Evolutionary conservation across 2,888 invertebrate genomes (phyloP).

Genomic region (Coremacera marginata): DNA sequence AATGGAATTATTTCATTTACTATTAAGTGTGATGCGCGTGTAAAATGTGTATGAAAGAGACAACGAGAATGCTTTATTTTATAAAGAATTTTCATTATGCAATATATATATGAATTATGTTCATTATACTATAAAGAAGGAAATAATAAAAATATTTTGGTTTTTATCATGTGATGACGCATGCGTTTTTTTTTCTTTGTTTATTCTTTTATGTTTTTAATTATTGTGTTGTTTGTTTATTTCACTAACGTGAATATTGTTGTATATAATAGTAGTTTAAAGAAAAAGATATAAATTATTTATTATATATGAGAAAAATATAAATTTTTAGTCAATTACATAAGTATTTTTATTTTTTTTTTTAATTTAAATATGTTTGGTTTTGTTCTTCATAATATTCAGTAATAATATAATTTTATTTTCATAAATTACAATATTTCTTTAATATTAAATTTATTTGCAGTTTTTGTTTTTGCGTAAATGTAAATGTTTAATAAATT

Average conservation of each 20-base stretch:
- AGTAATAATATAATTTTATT: constrained; percentile 49
- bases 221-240: constrained; percentile 12
- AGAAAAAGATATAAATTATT: constrained; percentile 13
- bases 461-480: constrained; percentile 42
- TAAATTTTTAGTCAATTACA: constrained; percentile 31
- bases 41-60: constrained; percentile 41
- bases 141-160: not conserved
- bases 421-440: constrained; percentile 53
- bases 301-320: constrained; percentile 14
- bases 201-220: not conserved
- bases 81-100: too few species aligned
- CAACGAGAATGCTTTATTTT: constrained; percentile 36
- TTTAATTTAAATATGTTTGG: constrained; percentile 27
- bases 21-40: constrained; percentile 37
- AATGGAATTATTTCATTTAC: not conserved
- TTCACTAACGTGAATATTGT: constrained; percentile 5
- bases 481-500: constrained; percentile 40
- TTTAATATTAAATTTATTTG: constrained; percentile 52
- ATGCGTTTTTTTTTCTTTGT: constrained; percentile 9
- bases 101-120: too few species aligned
- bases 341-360: constrained; percentile 23
- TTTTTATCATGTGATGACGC: not conserved
- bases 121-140: too few species aligned
- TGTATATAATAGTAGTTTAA: constrained; percentile 10
- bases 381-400: constrained; percentile 41